Base-by-base conservation (phyloP, 1,140 invertebrate species). In the Aphidius ervi region DNA sequence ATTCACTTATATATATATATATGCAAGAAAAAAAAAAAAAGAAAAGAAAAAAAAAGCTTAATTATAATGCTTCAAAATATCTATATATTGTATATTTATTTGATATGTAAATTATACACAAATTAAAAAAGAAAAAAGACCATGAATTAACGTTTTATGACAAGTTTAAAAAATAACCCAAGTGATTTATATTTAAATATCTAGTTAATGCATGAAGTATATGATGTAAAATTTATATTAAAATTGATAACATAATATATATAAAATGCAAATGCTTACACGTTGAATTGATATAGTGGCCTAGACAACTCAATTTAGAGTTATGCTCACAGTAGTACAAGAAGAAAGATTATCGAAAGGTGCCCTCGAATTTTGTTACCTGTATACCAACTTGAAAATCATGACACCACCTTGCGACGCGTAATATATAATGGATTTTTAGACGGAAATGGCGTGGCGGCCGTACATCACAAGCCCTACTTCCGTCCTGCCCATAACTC, bases 381-480 rank as follows among this genome's bases (percentile, higher is more conserved):
- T 62, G 43, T 31, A 31, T 31, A 31, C 47, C 63, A 65, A 71
- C 65, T 71, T 70, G 68, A 56, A 68, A 66, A 61, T 57, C 55
- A 63, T 63, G 59, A 46, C 49, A 64, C 56, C 65, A 63, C 66
- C 64, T 72, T 65, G 65, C 66, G 70, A 68, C 65, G 67, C 68
- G 67, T 69, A 72, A 74, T 77, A 74, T 75, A 77, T 77, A 75
- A 75, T 72, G 66, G 70, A 77, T 75, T 75, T 77, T 75, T 74
- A 66, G 69, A 64, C 73, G 73, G 74, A 75, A 74, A 68, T 70
- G 66, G 66, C 66, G 67, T 70, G 67, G 67, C 68, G 71, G 72
- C 66, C 73, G 72, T 75, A 75, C 69, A 77, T 77, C 74, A 75
- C 69, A 68, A 67, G 68, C 67, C 72, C 70, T 71, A 73, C 70